Percentiles rank a stretch among this genome's conserved stretches.
phyloP scores from a whole-genome alignment of 1,140 invertebrate genomes.

The Gryllus bimaculatus region DNA sequence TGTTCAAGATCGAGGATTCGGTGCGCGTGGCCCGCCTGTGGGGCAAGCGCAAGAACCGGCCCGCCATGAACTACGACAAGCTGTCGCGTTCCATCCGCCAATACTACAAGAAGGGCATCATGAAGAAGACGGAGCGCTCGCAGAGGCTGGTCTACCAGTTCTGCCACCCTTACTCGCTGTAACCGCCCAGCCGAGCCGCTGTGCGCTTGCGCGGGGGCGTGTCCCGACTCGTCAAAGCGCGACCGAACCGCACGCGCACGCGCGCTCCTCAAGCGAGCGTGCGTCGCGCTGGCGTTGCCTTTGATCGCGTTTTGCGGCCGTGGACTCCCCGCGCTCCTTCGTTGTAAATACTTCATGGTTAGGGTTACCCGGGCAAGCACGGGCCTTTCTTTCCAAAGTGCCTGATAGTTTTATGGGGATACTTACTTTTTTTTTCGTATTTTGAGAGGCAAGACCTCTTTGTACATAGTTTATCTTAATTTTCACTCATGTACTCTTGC shows the following conservation, averaged over 20 bases:
- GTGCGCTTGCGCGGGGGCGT: too few relatives aligned
- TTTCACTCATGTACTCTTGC: constrained; percentile 14
- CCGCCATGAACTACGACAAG: constrained; percentile 99
- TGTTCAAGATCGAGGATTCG: constrained; percentile 99
- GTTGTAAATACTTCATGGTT: too few relatives aligned
- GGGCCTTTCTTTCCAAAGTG: neutral
- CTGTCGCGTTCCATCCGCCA: constrained; percentile 93
- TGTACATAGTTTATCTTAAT: constrained; percentile 7
- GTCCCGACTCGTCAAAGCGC: too few relatives aligned
- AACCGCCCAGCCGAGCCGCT: constrained; percentile 30
- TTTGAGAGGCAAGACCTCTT: neutral
- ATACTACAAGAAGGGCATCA: constrained; percentile 99
- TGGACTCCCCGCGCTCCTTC: too few relatives aligned
- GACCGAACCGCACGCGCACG: too few relatives aligned
- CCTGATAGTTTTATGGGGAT: neutral
- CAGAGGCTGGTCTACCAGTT: constrained; percentile 99
- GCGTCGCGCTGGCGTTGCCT: too few relatives aligned
- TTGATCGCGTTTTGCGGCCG: too few relatives aligned
- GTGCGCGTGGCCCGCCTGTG: constrained; percentile 89
- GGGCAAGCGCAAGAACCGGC: constrained; percentile 94
- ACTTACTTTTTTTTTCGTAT: constrained; percentile 11
- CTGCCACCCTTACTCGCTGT: constrained; percentile 86
- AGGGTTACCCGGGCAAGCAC: neutral
- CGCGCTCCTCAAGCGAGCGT: too few relatives aligned
- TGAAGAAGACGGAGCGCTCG: constrained; percentile 97